Evolutionary conservation across 1,140 invertebrate species (phyloP), one percentile per base, ranked within the genome.

Genomic region (Protaetia brevitarsis): DNA sequence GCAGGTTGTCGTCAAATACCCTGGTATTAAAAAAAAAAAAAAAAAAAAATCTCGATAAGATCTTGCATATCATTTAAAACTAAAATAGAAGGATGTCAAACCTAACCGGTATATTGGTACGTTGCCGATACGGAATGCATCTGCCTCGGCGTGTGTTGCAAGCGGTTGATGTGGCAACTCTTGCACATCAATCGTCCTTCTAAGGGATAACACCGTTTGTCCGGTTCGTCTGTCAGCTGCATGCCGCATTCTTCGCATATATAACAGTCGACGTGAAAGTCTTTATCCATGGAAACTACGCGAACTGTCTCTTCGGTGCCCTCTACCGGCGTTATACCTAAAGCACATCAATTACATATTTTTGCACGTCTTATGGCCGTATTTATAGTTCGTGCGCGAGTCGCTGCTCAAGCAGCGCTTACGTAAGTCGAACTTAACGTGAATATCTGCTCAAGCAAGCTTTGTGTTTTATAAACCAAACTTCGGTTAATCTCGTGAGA

Each of bases 251-350:
- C 92, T 83, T 98, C 96, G 80, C 97, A 99, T 73, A 96, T 91
- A 79, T 98, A 99, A 81, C 97, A 99, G 79, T 98, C 96, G 0
- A 99, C 94, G 78, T 99, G 97, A 81, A 97, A 99, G 80, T 99
- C 96, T 80, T 96, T 95, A 74, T 98, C 96, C 95, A 98, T 98
- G 3, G 96, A 97, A 3, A 99, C 97, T 1, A 99, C 96, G 56
- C 97, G 84, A 7, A 91, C 96, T 0, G 96, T 98, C 82, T 99
- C 97, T 79, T 98, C 96, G 19, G 96, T 97, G 13, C 96, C 96
- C 87, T 92, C 83, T 8, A 88, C 86, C 19, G 87, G 87, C 8
- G 86, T 88, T 63, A 88, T 88, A 59, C 87, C 86, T 87, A 70
- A 59, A 59, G 29, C 2, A 4, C 26, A 29, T 59, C 11, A 59